A percentile compares a stretch with the other conserved stretches of the same genome.
These are phyloP conservation scores for Archocentrus centrarchus DNA, from an alignment of 2,113 vertebrate genomes.

Conservation along the genomic window DNA sequence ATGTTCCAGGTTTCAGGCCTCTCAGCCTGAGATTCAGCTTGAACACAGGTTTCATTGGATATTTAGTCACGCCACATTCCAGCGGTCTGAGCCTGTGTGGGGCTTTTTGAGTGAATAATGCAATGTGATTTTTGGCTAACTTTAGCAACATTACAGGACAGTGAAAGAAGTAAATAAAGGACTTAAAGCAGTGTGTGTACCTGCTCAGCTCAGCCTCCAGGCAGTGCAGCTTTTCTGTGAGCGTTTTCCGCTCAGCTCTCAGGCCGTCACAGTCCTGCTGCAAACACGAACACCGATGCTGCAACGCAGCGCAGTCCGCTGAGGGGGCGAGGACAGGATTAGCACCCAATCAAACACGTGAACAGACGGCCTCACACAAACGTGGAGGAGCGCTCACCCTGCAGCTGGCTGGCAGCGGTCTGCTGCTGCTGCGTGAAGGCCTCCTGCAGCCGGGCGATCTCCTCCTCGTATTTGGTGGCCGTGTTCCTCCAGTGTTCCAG, in stretches of 20 bases:
- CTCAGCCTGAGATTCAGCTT: background rate
- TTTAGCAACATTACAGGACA: background rate
- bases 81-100: background rate
- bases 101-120: background rate
- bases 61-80: background rate
- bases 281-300: constrained; percentile 85
- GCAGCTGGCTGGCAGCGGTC: constrained; percentile 82
- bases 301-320: constrained; percentile 90
- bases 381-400: constrained; percentile 78
- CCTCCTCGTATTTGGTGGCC: constrained; percentile 89
- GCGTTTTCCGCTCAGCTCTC: constrained; percentile 85
- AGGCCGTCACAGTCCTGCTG: constrained; percentile 89
- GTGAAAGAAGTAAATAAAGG: background rate
- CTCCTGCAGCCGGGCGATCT: constrained; percentile 88
- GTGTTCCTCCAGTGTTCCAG: constrained; percentile 90
- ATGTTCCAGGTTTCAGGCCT: background rate
- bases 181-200: constrained; percentile 66
- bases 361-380: background rate
- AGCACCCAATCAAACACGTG: background rate
- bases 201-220: constrained; percentile 92
- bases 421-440: constrained; percentile 86
- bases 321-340: background rate
- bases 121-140: background rate
- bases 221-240: constrained; percentile 86
- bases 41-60: background rate